Percentiles rank a stretch among this genome's conserved stretches.
These are phyloP conservation scores for Harmothoe impar DNA, from an alignment of 2,888 invertebrate species.

Conservation along the genomic window DNA sequence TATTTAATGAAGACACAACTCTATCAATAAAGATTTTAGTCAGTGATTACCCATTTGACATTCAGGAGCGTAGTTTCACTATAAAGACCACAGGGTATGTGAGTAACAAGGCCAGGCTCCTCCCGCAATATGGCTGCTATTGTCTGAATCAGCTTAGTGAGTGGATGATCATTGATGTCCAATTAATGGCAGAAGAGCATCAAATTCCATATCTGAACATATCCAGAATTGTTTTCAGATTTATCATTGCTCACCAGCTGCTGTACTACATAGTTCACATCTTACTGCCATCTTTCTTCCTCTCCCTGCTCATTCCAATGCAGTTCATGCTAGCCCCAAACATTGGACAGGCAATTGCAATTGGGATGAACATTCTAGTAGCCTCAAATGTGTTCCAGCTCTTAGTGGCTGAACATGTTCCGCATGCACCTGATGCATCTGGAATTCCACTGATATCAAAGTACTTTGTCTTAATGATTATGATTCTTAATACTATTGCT, in stretches of 20 bases:
- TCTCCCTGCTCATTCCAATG: neutral
- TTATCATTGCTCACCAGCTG: neutral
- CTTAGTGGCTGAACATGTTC: neutral
- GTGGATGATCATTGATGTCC: neutral
- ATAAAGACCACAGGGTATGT: neutral
- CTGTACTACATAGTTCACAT: neutral
- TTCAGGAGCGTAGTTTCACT: neutral
- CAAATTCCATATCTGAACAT: neutral
- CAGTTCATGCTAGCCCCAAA: neutral
- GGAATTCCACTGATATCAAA: neutral
- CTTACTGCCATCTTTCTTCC: neutral
- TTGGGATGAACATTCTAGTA: conserved; percentile 8
- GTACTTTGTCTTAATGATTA: neutral
- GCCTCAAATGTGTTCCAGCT: conserved; percentile 12
- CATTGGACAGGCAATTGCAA: neutral
- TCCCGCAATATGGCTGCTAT: no score
- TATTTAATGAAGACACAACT: no score
- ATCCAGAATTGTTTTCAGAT: neutral
- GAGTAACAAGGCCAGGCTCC: neutral
- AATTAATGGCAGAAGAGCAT: no score
- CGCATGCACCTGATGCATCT: neutral
- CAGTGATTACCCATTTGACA: neutral
- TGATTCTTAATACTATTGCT: no score
- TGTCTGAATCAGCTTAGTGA: neutral
- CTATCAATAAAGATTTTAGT: neutral